These are phyloP conservation scores for Brenthis daphne DNA, from an alignment of 2,888 invertebrate genomes.

Conservation along the genomic window DNA sequence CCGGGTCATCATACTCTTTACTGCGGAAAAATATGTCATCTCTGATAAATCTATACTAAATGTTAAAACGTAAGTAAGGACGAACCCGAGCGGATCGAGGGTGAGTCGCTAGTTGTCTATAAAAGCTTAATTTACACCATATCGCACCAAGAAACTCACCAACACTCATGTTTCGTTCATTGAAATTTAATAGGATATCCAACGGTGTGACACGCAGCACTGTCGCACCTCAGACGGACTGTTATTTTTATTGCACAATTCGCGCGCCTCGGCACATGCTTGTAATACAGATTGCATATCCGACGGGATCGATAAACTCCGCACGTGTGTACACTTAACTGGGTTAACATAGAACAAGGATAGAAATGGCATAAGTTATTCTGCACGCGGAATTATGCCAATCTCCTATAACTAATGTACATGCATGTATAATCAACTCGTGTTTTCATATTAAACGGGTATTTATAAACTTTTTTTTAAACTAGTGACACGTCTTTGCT, in stretches of 20 bases:
- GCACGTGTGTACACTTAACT: constrained; percentile 33
- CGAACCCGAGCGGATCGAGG: too few relatives aligned
- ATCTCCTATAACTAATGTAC: neutral
- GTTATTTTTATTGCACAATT: constrained; percentile 58
- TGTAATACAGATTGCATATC: constrained; percentile 52
- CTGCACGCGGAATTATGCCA: neutral
- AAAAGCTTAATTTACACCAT: too few relatives aligned
- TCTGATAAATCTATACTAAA: too few relatives aligned
- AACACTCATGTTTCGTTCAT: too few relatives aligned
- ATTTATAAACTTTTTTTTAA: too few relatives aligned
- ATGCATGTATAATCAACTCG: neutral
- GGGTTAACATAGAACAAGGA: constrained; percentile 14
- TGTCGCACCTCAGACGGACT: constrained; percentile 35
- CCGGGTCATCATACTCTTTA: too few relatives aligned
- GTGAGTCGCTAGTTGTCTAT: too few relatives aligned
- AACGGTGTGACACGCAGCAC: constrained; percentile 19
- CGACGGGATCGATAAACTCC: constrained; percentile 48
- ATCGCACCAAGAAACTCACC: too few relatives aligned
- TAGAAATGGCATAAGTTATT: constrained; percentile 6
- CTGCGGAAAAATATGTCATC: too few relatives aligned
- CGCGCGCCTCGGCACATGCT: constrained; percentile 53
- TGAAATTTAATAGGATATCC: neutral
- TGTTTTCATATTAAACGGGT: too few relatives aligned
- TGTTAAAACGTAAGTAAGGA: too few relatives aligned
- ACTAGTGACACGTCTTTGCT: too few relatives aligned